phyloP scores from a whole-genome alignment of 1,140 invertebrate species.

The Nephila pilipes region DNA sequence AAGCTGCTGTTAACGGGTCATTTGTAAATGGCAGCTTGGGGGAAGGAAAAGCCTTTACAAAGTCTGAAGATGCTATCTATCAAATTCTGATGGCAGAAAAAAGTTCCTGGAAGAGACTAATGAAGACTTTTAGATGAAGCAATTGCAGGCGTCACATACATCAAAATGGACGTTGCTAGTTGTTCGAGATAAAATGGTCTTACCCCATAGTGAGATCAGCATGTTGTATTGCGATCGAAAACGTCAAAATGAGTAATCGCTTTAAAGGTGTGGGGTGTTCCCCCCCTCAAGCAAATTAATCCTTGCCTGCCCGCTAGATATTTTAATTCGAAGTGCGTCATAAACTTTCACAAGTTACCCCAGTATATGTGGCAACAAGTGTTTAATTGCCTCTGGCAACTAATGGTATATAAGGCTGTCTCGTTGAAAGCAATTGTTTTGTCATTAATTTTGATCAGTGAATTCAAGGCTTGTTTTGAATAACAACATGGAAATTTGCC shows the following conservation, averaged over 20 bases:
- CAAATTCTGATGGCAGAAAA: constrained; percentile 8
- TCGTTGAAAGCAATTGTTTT: constrained; percentile 17
- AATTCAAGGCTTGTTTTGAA: background rate
- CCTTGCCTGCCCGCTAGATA: background rate
- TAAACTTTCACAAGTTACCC: constrained; percentile 15
- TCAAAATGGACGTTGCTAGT: constrained; percentile 33
- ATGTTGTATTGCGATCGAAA: background rate
- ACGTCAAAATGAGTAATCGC: constrained; percentile 41
- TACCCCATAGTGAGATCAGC: constrained; percentile 36
- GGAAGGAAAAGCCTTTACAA: background rate
- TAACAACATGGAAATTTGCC: background rate
- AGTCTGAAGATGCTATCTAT: background rate
- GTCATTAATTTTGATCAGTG: constrained; percentile 18
- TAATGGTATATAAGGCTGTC: background rate
- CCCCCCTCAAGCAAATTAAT: constrained; percentile 29
- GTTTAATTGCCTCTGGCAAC: background rate
- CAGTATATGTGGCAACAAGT: constrained; percentile 11
- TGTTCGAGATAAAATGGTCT: constrained; percentile 11
- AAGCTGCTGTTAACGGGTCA: constrained; percentile 8
- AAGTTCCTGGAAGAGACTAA: background rate
- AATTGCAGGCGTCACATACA: constrained; percentile 11
- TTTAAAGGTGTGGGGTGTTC: constrained; percentile 27
- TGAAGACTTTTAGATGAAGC: constrained; percentile 55
- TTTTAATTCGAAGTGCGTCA: constrained; percentile 30
- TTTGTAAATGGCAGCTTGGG: constrained; percentile 4